These are phyloP conservation scores for Eugnorisma glareosa DNA, from an alignment of 2,888 invertebrate genomes.

Conservation along the genomic window DNA sequence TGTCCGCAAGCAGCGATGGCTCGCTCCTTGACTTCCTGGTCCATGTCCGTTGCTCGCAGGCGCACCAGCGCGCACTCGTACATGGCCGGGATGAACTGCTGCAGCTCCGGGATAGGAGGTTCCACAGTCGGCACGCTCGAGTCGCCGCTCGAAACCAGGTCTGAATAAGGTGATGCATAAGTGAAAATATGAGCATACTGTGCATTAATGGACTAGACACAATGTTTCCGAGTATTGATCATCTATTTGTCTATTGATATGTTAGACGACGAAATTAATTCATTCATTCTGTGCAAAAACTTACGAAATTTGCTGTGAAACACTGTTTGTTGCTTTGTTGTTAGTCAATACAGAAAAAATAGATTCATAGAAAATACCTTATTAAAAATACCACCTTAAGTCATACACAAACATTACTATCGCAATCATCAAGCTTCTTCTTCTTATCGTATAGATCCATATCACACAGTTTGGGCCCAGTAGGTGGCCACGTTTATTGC, in stretches of 20 bases:
- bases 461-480: too few relatives aligned
- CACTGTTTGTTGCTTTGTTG: not conserved
- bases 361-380: not conserved
- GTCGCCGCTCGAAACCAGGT: conserved; percentile 71
- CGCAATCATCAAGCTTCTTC: not conserved
- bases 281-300: not conserved
- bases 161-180: conserved; percentile 59
- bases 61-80: conserved; percentile 95
- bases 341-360: not conserved
- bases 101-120: conserved; percentile 93
- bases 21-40: conserved; percentile 99
- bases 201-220: not conserved
- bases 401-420: not conserved
- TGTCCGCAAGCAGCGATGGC: conserved; percentile 99
- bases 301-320: not conserved
- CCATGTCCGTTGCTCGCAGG: conserved; percentile 98
- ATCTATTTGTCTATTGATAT: not conserved
- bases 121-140: conserved; percentile 71
- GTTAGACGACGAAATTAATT: not conserved
- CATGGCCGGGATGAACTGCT: conserved; percentile 94
- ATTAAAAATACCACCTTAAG: not conserved
- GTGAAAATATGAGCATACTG: not conserved
- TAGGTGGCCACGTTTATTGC: too few relatives aligned
- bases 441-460: too few relatives aligned
- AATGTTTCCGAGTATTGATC: not conserved